A percentile compares a stretch with the other conserved stretches of the same genome.
Conservation (phyloP, 2,113 vertebrate genomes). For the Motacilla tschutschensis region DNA sequence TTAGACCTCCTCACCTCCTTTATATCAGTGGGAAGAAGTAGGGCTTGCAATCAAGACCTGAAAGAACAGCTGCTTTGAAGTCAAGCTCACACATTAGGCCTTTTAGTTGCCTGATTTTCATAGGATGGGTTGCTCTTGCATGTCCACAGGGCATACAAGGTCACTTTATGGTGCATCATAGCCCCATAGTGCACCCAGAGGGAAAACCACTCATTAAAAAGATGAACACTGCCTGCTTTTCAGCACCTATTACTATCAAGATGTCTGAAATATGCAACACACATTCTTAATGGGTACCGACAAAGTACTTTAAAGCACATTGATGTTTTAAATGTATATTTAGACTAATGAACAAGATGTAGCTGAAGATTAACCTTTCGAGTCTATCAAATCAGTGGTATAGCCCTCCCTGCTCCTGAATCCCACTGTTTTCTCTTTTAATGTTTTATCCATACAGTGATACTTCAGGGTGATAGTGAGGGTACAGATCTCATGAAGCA, state of each 20-base stretch:
- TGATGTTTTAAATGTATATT: slow-evolving; percentile 48
- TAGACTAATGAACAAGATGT: slow-evolving; percentile 47
- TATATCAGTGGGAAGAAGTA: not conserved
- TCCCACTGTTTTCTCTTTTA: slow-evolving; percentile 17
- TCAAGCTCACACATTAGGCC: not conserved
- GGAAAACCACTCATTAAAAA: slow-evolving; percentile 57
- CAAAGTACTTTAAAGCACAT: slow-evolving; percentile 25
- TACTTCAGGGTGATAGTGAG: not conserved
- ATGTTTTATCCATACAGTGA: not conserved
- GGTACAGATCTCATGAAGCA: not conserved
- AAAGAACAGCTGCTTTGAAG: slow-evolving; percentile 24
- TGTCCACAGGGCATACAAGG: slow-evolving; percentile 23
- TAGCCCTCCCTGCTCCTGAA: not conserved
- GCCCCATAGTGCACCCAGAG: slow-evolving; percentile 14
- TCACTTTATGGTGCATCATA: slow-evolving; percentile 48
- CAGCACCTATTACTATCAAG: slow-evolving; percentile 19
- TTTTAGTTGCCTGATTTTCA: slow-evolving; percentile 48
- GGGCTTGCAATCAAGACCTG: not conserved
- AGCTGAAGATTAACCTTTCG: slow-evolving; percentile 43
- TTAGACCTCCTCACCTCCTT: not conserved
- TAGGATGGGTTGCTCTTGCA: not conserved
- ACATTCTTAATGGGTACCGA: slow-evolving; percentile 59
- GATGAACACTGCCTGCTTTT: slow-evolving; percentile 32
- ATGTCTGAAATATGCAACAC: slow-evolving; percentile 42
- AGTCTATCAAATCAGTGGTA: slow-evolving; percentile 33